Percentiles rank a stretch among this genome's conserved stretches.
Conservation (phyloP, 2,113 vertebrate species). For the Meles meles region DNA sequence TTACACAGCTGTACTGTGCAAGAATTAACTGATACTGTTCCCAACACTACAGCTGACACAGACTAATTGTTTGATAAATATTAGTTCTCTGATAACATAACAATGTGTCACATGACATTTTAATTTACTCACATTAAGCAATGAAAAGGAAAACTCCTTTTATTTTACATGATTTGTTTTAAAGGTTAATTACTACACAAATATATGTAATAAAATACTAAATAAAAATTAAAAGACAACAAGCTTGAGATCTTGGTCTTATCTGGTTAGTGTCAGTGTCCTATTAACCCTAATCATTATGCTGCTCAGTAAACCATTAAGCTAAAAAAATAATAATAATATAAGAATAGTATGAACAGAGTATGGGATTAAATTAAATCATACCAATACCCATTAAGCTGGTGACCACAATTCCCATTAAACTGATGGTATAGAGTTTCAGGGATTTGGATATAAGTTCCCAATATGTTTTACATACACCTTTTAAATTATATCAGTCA, state of each 20-base stretch:
- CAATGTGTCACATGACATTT: neutral
- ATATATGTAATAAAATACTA: slow-evolving; percentile 1
- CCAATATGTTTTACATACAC: neutral
- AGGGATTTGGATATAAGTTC: neutral
- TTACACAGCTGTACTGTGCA: neutral
- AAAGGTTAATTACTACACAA: neutral
- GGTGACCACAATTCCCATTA: neutral
- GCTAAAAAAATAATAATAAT: neutral
- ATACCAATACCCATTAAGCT: neutral
- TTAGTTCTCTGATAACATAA: neutral
- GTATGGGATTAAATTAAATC: neutral
- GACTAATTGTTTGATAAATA: neutral
- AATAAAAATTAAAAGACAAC: neutral
- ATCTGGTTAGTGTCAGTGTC: neutral
- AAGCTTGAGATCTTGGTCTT: neutral
- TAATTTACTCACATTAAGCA: neutral
- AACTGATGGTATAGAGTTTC: neutral
- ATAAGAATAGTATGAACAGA: neutral
- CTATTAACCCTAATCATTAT: neutral
- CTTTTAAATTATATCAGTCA: neutral
- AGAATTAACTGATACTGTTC: neutral
- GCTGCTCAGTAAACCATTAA: neutral
- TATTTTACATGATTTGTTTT: neutral
- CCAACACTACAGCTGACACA: neutral
- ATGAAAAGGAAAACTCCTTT: neutral